Evolutionary conservation across 2,113 vertebrate species (phyloP), one percentile per base, ranked within the genome.

Genomic region (Embiotoca jacksoni): DNA sequence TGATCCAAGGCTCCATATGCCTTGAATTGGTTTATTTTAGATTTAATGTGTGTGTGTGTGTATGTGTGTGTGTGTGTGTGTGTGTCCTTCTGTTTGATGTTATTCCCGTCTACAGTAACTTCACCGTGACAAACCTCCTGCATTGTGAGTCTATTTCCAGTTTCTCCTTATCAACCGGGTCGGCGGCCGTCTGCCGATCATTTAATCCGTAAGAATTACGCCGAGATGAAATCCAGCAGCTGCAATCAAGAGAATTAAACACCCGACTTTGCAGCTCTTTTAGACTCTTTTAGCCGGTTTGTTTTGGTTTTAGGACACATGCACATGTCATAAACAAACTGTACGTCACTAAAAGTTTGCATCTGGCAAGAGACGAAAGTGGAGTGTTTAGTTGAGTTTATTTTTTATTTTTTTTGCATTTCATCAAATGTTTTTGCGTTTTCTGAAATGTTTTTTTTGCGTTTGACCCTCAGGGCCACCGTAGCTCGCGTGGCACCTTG

Each of bases 21-120:
- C 57, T 59, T 58, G 39, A 67, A 64, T 76, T 31, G n/a, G 49
- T 74, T 81, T 84, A 71, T 84, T 75, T 86, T 70, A 23, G 23
- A 23, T 23, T 23, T 23, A 23, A 23, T 31, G 36, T 14, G 35
- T 13, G 15, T 64, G 39, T 53, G 53, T 50, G 64, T 14, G 5
- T 67, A 31, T 9, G 14, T 72, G 79, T 30, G 75, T 64, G 23
- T 23, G 23, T 23, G 23, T 23, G 23, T 23, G 23, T 52, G 57
- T 15, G 9, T 79, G 71, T 56, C 72, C 23, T 5, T 47, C 9
- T 41, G 36, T 46, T n/a, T 53, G 54, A 14, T 7, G 33, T 54
- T 81, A 63, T 44, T 81, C 35, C 30, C 11, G 64, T 58, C 3
- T 44, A 39, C 46, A 62, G 61, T 31, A 23, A 23, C 23, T 37